Base-by-base conservation (phyloP, 2,888 invertebrate species). In the Hemistola chrysoprasaria region DNA sequence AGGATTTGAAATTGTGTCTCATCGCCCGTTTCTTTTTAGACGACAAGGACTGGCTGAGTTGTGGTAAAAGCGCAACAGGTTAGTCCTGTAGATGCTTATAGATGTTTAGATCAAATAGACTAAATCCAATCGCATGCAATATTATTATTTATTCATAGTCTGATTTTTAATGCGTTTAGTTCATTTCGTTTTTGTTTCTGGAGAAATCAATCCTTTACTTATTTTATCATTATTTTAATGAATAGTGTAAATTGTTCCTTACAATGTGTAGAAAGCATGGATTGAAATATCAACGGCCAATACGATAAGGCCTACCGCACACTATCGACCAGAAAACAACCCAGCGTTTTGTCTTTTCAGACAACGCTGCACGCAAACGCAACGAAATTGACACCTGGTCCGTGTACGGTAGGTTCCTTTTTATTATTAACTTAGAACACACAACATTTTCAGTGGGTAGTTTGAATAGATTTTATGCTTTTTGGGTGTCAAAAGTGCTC, bases 11-110 rank as follows among this genome's bases (percentile, higher is more conserved):
- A 21, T 26, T 29, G 16, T 31, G 9, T 32, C 32, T 38, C 6
- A 45, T 26, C 16, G 28, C 11, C 25, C 31, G 32, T 38, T 44
- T 50, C 22, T 45, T 25, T 40, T 40, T 44, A 88, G 87, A 88
- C 77, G 88, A 88, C 87, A 87, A 88, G 85, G 88, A 88, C 70
- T 88, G 88, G 87, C 73, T 87, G 81, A 81, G 76, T 85, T 87
- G 85, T 82, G 86, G 87, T 73, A 88, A 87, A 83, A 71, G 71
- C 70, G 77, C 76, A 62, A 77, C 85, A 87, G 88, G 88, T 88
- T 83, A 86, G 88, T 87, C 77, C 75, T 74, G 68, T 74, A 69
- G 62, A 47, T 53, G 46, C 31, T 23, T 53, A n/a, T n/a, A 50
- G 46, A 46, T 24, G 35, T 42, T 22, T 29, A 36, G 25, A 36